Conservation (phyloP, 2,797 vertebrate genomes). For the Champsocephalus gunnari region DNA sequence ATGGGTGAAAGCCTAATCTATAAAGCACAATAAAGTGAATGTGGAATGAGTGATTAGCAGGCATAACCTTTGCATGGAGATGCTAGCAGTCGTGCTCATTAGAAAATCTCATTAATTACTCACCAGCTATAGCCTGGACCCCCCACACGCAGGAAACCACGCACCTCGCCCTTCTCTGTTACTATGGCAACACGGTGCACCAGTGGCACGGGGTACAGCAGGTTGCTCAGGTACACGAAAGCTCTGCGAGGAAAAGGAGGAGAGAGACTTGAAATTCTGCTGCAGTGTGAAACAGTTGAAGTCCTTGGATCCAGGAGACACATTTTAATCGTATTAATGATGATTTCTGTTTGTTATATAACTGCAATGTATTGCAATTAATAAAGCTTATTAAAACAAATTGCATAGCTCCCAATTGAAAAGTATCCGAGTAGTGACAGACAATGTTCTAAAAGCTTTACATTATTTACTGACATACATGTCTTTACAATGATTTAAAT, state of each 20-base stretch:
- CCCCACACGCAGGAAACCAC: constrained; percentile 97
- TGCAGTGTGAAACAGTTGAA: constrained; percentile 29
- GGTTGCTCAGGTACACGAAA: constrained; percentile 98
- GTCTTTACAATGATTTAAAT: not conserved
- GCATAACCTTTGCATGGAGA: constrained; percentile 5
- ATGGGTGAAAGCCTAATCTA: not conserved
- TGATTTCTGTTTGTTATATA: not conserved
- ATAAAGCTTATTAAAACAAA: constrained; percentile 7
- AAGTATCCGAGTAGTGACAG: not conserved
- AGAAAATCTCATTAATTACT: constrained; percentile 70
- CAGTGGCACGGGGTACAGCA: constrained; percentile 96
- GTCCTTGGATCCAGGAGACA: not conserved
- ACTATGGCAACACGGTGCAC: constrained; percentile 96
- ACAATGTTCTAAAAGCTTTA: not conserved
- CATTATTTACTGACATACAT: not conserved
- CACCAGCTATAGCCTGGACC: constrained; percentile 98
- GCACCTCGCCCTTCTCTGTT: constrained; percentile 97
- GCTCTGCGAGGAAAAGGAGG: constrained; percentile 83
- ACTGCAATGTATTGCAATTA: constrained; percentile 2
- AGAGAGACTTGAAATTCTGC: constrained; percentile 38
- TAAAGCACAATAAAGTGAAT: not conserved
- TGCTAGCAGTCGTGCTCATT: constrained; percentile 23
- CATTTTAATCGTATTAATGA: not conserved
- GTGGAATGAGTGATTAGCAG: constrained; percentile 14
- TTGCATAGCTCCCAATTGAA: not conserved